These are phyloP conservation scores for Pseudotriccus pelzelni DNA, from an alignment of 2,797 vertebrate genomes.

Conservation along the genomic window DNA sequence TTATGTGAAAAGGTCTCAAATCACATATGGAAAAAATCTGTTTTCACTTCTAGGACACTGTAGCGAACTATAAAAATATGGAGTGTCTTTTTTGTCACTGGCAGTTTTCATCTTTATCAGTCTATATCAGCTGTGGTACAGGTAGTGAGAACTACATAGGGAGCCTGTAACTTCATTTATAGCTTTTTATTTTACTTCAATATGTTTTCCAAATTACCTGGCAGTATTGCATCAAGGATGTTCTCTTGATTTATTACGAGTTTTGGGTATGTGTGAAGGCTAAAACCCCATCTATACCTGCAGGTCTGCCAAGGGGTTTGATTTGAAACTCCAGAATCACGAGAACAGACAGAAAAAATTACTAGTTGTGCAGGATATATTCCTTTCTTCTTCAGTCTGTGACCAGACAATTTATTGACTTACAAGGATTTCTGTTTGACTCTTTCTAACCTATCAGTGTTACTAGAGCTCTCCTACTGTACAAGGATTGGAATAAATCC, in stretches of 20 bases:
- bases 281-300: not conserved
- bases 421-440: not conserved
- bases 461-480: not conserved
- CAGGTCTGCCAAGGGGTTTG: not conserved
- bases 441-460: not conserved
- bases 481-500: not conserved
- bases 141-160: not conserved
- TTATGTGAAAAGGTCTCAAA: not conserved
- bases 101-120: not conserved
- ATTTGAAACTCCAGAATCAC: not conserved
- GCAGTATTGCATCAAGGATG: not conserved
- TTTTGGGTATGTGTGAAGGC: not conserved
- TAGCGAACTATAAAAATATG: accelerated
- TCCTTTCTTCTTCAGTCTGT: not conserved
- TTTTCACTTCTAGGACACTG: not conserved
- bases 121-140: not conserved
- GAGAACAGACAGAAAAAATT: not conserved
- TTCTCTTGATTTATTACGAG: not conserved
- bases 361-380: not conserved
- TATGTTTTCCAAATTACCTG: not conserved
- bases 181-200: not conserved
- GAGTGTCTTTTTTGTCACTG: not conserved
- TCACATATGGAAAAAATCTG: not conserved
- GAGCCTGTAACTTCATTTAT: not conserved
- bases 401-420: not conserved